Base-by-base conservation (phyloP, 2,888 invertebrate genomes). In the Alsophila aescularia region DNA sequence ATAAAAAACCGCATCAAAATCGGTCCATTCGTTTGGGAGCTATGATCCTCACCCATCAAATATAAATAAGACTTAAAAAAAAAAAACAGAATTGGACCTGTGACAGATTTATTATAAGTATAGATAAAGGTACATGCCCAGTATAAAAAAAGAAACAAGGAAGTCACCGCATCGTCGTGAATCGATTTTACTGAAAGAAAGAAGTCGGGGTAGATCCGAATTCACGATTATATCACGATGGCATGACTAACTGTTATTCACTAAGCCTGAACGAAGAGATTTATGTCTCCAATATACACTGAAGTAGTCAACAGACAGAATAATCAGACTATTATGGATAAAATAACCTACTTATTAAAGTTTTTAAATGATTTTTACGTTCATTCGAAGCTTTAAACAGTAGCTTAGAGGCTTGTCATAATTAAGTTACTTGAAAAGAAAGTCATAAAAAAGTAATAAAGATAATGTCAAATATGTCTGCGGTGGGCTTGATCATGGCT, bases 201-300 rank as follows among this genome's bases (percentile, higher is more conserved):
- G 27, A 15, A 29, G 15, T 47, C 53, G 42, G 75, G 76, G 77
- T 71, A 82, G 82, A 82, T 82, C 72, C 70, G 62, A 50, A 24
- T 47, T 58, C 55, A 67, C 62, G 82, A 81, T 81, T 70, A 73
- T 51, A 58, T 47, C 53, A 39, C 63, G 72, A 73, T 83, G 67
- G 82, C 83, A 83, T 83, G 83, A 73, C 81, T 75, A 60, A 69
- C 41, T 75, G 77, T 62, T 77, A 73, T 82, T 80, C 75, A 72
- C 69, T 45, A 50, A 35, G 45, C 36, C 55, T 44, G 45, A 47
- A 41, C 51, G 45, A 59, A 41, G 9, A 39, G 54, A 52, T 50
- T 48, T 50, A 42, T 52, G 49, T 44, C 34, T 12, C 32, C 14
- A 35, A 32, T 43, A 50, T 18, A 18, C 21, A 50, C 36, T 2